Evolutionary conservation across 1,140 invertebrate species (phyloP), one percentile per base, ranked within the genome.

Genomic region (Drosophila orosa): DNA sequence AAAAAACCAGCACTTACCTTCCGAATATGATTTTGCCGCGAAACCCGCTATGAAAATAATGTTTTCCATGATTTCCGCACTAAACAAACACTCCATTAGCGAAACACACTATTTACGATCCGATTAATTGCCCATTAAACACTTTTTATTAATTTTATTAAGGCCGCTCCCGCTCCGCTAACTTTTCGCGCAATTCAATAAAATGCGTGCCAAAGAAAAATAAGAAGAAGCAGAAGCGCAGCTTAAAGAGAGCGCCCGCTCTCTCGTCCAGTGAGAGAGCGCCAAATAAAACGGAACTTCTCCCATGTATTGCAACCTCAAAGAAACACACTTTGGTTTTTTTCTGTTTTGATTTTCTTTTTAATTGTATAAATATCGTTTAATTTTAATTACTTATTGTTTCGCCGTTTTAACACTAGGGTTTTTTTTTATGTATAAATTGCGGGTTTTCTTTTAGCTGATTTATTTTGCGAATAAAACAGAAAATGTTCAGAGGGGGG

Each of bases 321-420:
- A 1, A 39, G 7, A 56, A 42, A 74, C 15, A 27, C 61, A 45
- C 2, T 22, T 12, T 10, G 2, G n/a, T 40, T 63, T 48, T 54
- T 59, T 42, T 73, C 33, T 45, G 5, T 61, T 61, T 19, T 10
- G 35, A 62, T 52, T 45, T 81, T 81, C 75, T 42, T 45, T 72
- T 89, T 79, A 86, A 89, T 87, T 83, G 72, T 87, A 87, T 87
- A 87, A 87, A 87, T 87, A 87, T 87, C 50, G 73, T 87, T 86
- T 77, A 78, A 77, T 71, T 78, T 77, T 87, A 73, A 69, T 83
- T 83, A 87, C 84, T 87, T 83, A 89, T 83, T 83, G 71, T 61
- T 87, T 72, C 58, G 85, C 55, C 72, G 27, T 78, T 62, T 52
- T 61, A 55, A 71, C 33, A 39, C 55, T 76, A 74, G 33, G 19